Evolutionary conservation across 2,797 vertebrate species (phyloP), one percentile per base, ranked within the genome.

Genomic region (Notoglanidium macrostoma): DNA sequence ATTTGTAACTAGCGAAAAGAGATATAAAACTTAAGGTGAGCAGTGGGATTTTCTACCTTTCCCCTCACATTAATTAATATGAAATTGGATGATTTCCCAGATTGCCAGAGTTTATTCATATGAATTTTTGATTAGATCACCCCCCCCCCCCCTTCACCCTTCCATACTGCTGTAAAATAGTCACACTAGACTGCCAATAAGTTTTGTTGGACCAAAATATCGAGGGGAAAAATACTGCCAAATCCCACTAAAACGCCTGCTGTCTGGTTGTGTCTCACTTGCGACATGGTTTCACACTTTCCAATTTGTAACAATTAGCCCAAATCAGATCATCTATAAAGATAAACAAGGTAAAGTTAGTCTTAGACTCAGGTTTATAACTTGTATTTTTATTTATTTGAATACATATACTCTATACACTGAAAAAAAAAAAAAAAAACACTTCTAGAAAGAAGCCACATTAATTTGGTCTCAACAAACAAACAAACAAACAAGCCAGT

Each of bases 31-130:
- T 35, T 70, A 19, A 70, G 67, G 23, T 46, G 8, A 49, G 44
- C 72, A 49, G 72, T 49, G 40, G 21, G 44, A 46, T 26, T 74
- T 49, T 74, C 23, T 21, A 23, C 15, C 44, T 49, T 59, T 79
- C 40, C 9, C 54, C 12, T 2, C 55, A 12, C 40, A 59, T 23
- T 26, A 79, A 79, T 59, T 59, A 40, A 12, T 40, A 14, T 59
- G 5, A 79, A 79, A 79, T 23, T 40, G 55, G 29, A 59, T 59
- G 32, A 59, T 79, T 59, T 79, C 77, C 55, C 77, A 59, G 32
- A 59, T 79, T 0, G 21, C 32, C 9, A 23, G 54, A 79, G 32
- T 79, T 79, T 79, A 59, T 59, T 59, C 54, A 40, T 23, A 79
- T 21, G 54, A 79, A 40, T 59, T 59, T 59, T 19, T 59, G 4